Evolutionary conservation across 2,888 invertebrate species (phyloP).

Genomic region (Andrena flavipes): DNA sequence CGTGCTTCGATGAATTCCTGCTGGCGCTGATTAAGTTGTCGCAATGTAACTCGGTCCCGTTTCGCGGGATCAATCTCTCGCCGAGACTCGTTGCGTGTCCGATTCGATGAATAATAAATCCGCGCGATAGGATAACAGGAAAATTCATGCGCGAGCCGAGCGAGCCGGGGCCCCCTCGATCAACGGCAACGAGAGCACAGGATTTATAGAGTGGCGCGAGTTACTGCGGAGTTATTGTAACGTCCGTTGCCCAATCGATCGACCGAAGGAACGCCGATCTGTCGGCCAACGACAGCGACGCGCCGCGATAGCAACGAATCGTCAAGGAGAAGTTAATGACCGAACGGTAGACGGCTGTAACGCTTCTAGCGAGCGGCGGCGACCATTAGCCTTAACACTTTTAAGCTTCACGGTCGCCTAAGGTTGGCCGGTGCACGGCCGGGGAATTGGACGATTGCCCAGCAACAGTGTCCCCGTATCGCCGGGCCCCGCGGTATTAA

Average conservation of each 20-base stretch:
- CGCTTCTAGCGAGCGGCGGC: conserved; percentile 36
- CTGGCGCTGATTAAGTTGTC: conserved; percentile 42
- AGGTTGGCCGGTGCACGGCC: conserved; percentile 30
- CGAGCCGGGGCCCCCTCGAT: neutral
- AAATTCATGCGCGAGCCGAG: conserved; percentile 24
- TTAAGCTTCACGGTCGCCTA: conserved; percentile 60
- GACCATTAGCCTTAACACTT: conserved; percentile 68
- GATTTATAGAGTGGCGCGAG: neutral
- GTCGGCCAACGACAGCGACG: conserved; percentile 26
- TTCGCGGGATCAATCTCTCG: conserved; percentile 27
- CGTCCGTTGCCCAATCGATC: neutral
- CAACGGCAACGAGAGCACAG: neutral
- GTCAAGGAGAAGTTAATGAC: conserved; percentile 55
- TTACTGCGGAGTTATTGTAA: neutral
- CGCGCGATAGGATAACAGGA: conserved; percentile 18
- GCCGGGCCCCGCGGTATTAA: conserved; percentile 50
- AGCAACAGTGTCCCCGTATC: conserved; percentile 56
- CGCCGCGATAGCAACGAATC: conserved; percentile 18
- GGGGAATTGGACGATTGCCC: conserved; percentile 70
- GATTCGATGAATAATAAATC: conserved; percentile 53
- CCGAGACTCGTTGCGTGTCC: conserved; percentile 21
- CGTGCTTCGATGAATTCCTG: conserved; percentile 44
- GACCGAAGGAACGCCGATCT: conserved; percentile 16
- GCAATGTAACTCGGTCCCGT: conserved; percentile 41
- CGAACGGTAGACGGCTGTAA: conserved; percentile 38